Percentiles rank a stretch among this genome's conserved stretches.
Conservation (phyloP, 2,797 vertebrate genomes). For the Varecia variegata region DNA sequence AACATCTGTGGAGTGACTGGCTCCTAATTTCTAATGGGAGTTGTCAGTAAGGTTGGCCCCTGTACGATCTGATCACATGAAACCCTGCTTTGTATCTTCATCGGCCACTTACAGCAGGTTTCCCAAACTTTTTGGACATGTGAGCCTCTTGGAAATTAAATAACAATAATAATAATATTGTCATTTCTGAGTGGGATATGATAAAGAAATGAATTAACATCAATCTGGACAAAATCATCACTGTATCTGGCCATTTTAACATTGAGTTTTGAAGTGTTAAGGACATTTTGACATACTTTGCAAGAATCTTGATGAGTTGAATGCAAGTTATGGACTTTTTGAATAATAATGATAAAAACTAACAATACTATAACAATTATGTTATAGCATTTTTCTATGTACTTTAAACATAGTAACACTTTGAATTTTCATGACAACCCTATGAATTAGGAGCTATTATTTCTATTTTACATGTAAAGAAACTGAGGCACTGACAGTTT, state of each 20-base stretch:
- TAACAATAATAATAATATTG: background rate
- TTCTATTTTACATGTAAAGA: background rate
- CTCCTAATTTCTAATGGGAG: background rate
- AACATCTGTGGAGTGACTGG: background rate
- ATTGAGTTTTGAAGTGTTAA: background rate
- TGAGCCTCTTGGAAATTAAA: conserved; percentile 9
- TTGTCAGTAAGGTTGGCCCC: background rate
- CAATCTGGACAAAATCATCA: background rate
- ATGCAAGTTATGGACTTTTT: background rate
- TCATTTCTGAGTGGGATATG: background rate
- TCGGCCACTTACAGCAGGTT: background rate
- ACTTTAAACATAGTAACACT: background rate
- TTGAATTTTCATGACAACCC: background rate
- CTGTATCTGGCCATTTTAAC: background rate
- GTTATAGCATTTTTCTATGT: background rate
- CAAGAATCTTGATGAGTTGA: background rate
- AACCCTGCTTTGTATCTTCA: background rate
- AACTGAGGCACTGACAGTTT: background rate
- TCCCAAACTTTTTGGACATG: background rate
- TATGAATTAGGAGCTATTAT: background rate
- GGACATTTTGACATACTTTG: background rate
- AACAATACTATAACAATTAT: background rate
- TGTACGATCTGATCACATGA: background rate
- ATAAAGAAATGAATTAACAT: background rate
- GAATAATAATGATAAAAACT: background rate